A percentile compares a stretch with the other conserved stretches of the same genome.
Conservation (phyloP, 1,140 invertebrate species). For the Leptinotarsa lineolata region DNA sequence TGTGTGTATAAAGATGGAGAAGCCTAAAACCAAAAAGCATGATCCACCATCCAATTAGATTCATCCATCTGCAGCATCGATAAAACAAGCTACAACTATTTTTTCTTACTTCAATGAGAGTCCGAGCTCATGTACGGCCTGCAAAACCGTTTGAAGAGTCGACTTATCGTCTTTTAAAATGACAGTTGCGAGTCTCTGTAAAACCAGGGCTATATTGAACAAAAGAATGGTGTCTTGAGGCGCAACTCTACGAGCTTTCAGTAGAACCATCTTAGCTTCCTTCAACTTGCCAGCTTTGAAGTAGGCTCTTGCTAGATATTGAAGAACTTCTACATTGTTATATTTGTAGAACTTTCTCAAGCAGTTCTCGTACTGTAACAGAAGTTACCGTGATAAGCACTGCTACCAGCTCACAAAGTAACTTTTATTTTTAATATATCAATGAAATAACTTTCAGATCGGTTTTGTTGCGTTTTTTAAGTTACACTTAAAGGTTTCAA, state of each 20-base stretch:
- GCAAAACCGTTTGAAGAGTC: constrained; percentile 83
- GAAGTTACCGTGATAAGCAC: background rate
- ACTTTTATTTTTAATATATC: too few species aligned
- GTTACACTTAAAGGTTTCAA: too few species aligned
- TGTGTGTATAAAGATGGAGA: too few species aligned
- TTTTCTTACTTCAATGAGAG: constrained; percentile 76
- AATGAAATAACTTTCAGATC: too few species aligned
- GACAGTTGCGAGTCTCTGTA: constrained; percentile 88
- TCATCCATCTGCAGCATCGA: too few species aligned
- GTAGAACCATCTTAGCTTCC: constrained; percentile 85
- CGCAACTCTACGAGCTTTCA: constrained; percentile 88
- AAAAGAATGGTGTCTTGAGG: constrained; percentile 92
- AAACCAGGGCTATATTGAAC: constrained; percentile 94
- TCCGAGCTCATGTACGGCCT: constrained; percentile 92
- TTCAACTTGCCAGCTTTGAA: constrained; percentile 87
- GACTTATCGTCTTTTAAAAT: constrained; percentile 95
- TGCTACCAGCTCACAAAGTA: background rate
- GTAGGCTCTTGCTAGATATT: constrained; percentile 94
- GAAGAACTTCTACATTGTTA: constrained; percentile 92
- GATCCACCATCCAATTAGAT: too few species aligned
- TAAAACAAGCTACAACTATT: background rate
- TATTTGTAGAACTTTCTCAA: constrained; percentile 96
- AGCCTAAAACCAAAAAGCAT: too few species aligned
- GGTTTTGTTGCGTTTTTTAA: too few species aligned
- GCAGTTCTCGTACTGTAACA: constrained; percentile 88